These are phyloP conservation scores for Quadriops clusia DNA, from an alignment of 2,888 invertebrate genomes.

Conservation along the genomic window DNA sequence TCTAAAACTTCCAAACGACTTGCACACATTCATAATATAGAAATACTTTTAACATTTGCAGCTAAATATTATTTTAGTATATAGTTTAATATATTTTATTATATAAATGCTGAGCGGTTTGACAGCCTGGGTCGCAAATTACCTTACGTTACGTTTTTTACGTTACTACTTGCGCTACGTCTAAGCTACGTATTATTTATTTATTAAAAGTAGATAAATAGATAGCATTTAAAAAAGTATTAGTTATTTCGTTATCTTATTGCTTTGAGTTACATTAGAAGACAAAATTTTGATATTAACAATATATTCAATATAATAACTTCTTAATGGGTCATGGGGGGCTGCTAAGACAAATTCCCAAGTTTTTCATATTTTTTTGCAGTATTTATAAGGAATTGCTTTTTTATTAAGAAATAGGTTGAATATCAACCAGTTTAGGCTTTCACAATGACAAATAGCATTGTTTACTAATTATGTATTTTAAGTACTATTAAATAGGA, in stretches of 20 bases:
- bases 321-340: no score
- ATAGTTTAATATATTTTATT: constrained; percentile 24
- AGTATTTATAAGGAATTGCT: no score
- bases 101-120: constrained; percentile 37
- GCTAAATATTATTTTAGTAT: constrained; percentile 30
- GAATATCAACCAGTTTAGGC: no score
- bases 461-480: no score
- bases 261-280: constrained; percentile 40
- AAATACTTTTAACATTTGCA: constrained; percentile 35
- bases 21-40: constrained; percentile 33
- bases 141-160: constrained; percentile 25
- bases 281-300: constrained; percentile 33
- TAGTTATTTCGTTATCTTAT: constrained; percentile 37
- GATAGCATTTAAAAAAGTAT: no score
- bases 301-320: no score
- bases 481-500: constrained; percentile 10
- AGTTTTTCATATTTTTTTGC: no score
- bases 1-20: constrained; percentile 26
- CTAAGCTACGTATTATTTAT: no score
- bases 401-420: no score
- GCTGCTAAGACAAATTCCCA: no score
- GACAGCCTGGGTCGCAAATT: constrained; percentile 37
- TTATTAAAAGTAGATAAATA: constrained; percentile 33
- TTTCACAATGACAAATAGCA: no score
- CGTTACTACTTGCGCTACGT: no score